A percentile compares a stretch with the other conserved stretches of the same genome.
Evolutionary conservation across 2,797 vertebrate species (phyloP).

Genomic region (Novumbra hubbsi): DNA sequence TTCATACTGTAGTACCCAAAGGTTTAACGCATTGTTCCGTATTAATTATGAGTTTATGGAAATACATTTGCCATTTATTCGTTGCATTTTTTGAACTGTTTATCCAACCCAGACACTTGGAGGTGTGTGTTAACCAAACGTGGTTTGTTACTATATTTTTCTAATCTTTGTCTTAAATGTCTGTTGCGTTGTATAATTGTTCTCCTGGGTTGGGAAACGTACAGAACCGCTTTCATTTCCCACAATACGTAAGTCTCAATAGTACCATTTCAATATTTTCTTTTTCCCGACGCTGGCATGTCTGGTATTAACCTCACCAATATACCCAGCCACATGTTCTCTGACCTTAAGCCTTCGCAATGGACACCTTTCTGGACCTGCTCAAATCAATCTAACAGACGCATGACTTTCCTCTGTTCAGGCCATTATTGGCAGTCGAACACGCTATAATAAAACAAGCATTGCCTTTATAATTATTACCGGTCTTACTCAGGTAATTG

Average conservation of each 20-base stretch:
- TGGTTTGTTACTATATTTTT: constrained; percentile 40
- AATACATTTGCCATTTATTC: neutral
- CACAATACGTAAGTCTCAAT: constrained; percentile 89
- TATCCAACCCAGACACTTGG: neutral
- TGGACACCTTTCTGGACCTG: neutral
- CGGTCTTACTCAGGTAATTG: neutral
- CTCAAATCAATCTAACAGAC: constrained; percentile 18
- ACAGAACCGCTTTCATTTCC: constrained; percentile 92
- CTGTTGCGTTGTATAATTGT: constrained; percentile 87
- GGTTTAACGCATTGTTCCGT: neutral
- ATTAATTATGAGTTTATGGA: neutral
- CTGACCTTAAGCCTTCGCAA: constrained; percentile 14
- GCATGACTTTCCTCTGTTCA: neutral
- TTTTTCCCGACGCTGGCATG: constrained; percentile 53
- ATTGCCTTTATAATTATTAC: neutral
- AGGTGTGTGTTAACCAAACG: neutral
- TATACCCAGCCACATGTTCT: constrained; percentile 42
- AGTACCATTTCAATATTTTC: constrained; percentile 72
- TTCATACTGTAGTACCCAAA: neutral
- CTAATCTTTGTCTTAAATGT: constrained; percentile 74
- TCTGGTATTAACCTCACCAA: constrained; percentile 82
- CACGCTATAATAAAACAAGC: neutral
- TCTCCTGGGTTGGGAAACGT: constrained; percentile 74
- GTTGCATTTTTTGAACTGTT: neutral
- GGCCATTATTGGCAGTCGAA: neutral